Evolutionary conservation across 1,140 invertebrate species (phyloP).

Genomic region (Pemphigus obesinymphae): DNA sequence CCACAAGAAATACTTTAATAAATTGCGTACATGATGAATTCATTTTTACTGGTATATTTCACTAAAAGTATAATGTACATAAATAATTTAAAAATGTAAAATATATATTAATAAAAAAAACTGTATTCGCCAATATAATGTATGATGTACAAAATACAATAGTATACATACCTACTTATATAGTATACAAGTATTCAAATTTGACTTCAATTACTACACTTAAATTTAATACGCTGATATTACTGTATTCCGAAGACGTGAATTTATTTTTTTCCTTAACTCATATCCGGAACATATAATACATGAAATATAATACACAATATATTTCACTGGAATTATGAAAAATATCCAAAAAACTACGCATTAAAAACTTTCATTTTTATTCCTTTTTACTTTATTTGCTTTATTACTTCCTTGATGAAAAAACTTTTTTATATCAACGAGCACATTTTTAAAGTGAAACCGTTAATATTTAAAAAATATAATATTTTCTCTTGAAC

Average conservation of each 20-base stretch:
- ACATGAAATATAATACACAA: background rate
- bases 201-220: background rate
- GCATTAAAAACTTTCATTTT: constrained; percentile 1
- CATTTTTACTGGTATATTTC: too few species aligned
- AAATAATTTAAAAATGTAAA: too few species aligned
- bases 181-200: background rate
- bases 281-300: background rate
- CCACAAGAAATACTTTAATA: too few species aligned
- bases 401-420: constrained; percentile 19
- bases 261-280: background rate
- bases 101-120: too few species aligned
- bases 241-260: too few species aligned
- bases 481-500: background rate
- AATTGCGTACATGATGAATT: too few species aligned
- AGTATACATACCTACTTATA: too few species aligned
- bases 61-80: too few species aligned
- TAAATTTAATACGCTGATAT: too few species aligned
- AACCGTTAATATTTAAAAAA: background rate
- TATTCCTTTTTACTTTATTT: background rate
- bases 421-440: constrained; percentile 5
- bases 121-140: too few species aligned
- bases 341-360: constrained; percentile 1
- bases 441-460: background rate
- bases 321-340: background rate
- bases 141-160: too few species aligned